Evolutionary conservation across 1,140 invertebrate species (phyloP), one percentile per base, ranked within the genome.

Genomic region (Drosophila sechellia): DNA sequence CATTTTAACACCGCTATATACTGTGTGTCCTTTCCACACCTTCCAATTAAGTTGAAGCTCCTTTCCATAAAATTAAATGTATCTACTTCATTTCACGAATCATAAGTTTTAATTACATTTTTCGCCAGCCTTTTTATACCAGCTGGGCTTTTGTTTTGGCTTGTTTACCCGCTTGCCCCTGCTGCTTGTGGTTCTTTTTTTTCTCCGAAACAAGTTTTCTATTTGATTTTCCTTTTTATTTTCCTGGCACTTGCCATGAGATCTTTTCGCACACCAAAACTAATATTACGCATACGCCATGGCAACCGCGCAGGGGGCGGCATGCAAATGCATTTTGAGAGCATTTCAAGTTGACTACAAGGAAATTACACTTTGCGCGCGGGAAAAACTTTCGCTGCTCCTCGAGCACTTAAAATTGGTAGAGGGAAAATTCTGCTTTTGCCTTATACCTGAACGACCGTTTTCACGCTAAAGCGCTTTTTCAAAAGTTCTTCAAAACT

Each of bases 401-500:
- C 55, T 54, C 46, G 39, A 56, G 56, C 70, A 73, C 63, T 73
- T 73, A 48, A 71, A 73, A 56, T 75, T 65, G 71, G 65, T 35
- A 31, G 50, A 46, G 64, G 42, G 66, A 35, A 70, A 70, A 57
- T 49, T 55, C 22, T 5, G 49, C 37, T 39, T 49, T 46, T 56
- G 12, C 25, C 49, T 13, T 34, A 5, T 40, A 48, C 63, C 59
- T 42, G 43, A 43, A 37, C 54, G 68, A 77, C 75, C 81, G 68
- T 85, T 85, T 85, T 85, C 84, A 85, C 83, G 81, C 73, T 81
- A 74, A 85, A 85, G 74, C 81, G 81, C 77, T 77, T 86, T 85
- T 81, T 74, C 72, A 86, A 85, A 85, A 85, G 63, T 85, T 85
- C 73, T 71, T 76, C 73, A 81, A 77, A 81, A 78, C 77, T 86